These are phyloP conservation scores for Scytalopus superciliaris DNA, from an alignment of 2,113 vertebrate species.

Conservation along the genomic window DNA sequence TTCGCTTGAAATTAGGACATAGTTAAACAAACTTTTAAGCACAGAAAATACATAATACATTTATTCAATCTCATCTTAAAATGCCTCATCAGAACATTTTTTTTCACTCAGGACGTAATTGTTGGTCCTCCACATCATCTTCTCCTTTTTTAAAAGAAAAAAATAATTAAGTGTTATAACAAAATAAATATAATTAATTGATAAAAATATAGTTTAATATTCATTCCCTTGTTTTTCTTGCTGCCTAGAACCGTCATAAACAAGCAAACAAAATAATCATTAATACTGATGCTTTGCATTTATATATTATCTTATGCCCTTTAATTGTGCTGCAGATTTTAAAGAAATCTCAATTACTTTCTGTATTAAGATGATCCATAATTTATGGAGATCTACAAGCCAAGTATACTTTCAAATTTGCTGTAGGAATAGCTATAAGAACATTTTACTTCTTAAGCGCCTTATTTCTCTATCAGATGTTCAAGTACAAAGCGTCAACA, in stretches of 20 bases:
- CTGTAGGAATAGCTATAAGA: neutral
- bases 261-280: neutral
- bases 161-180: neutral
- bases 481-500: neutral
- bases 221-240: neutral
- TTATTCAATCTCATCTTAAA: conserved; percentile 59
- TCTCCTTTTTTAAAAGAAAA: neutral
- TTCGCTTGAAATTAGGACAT: neutral
- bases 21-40: conserved; percentile 9
- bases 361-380: neutral
- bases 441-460: neutral
- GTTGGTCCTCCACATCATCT: neutral
- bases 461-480: neutral
- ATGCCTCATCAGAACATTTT: neutral
- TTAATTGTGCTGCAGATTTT: neutral
- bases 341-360: neutral
- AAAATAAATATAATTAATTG: neutral
- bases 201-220: neutral
- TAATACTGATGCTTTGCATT: neutral
- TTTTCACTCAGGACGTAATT: neutral
- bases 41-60: neutral
- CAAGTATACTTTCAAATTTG: neutral
- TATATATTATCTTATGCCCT: neutral
- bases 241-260: neutral
- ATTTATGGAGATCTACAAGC: neutral